A percentile compares a stretch with the other conserved stretches of the same genome.
phyloP scores from a whole-genome alignment of 1,140 invertebrate species.

The Akabosia matsudoensis region DNA sequence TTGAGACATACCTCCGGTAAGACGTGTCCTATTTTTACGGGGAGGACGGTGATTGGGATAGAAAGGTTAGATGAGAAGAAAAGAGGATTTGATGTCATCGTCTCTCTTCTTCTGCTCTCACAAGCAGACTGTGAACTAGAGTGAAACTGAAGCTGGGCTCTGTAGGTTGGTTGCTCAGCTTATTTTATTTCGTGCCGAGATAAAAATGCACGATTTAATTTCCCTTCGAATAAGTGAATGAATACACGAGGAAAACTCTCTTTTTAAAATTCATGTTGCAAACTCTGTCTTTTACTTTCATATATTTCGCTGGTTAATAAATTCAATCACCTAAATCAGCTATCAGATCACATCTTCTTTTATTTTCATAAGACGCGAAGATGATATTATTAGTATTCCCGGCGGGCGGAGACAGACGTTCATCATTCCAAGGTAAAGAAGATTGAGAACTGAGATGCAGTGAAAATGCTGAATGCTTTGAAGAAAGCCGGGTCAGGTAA shows the following conservation, averaged over 20 bases:
- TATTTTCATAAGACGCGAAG: slow-evolving; percentile 18
- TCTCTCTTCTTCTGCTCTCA: neutral
- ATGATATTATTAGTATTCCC: slow-evolving; percentile 7
- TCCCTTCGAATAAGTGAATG: neutral
- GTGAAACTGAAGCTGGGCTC: too few relatives aligned
- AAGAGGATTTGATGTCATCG: neutral
- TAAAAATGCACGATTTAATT: slow-evolving; percentile 10
- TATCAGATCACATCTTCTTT: slow-evolving; percentile 19
- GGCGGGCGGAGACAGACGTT: too few relatives aligned
- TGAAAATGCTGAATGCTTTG: too few relatives aligned
- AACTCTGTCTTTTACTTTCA: neutral
- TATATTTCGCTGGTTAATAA: slow-evolving; percentile 13
- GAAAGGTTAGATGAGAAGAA: neutral
- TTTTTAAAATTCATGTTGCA: neutral
- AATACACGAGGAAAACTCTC: neutral
- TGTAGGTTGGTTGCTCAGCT: too few relatives aligned
- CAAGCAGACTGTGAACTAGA: neutral
- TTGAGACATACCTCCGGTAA: neutral
- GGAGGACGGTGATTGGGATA: neutral
- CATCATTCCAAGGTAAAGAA: too few relatives aligned
- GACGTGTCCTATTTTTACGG: neutral
- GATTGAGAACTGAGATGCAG: too few relatives aligned
- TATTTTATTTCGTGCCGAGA: neutral
- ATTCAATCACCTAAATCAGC: slow-evolving; percentile 25
- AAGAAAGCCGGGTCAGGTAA: too few relatives aligned